Base-by-base conservation (phyloP, 2,113 vertebrate species). In the Hystrix brachyura region DNA sequence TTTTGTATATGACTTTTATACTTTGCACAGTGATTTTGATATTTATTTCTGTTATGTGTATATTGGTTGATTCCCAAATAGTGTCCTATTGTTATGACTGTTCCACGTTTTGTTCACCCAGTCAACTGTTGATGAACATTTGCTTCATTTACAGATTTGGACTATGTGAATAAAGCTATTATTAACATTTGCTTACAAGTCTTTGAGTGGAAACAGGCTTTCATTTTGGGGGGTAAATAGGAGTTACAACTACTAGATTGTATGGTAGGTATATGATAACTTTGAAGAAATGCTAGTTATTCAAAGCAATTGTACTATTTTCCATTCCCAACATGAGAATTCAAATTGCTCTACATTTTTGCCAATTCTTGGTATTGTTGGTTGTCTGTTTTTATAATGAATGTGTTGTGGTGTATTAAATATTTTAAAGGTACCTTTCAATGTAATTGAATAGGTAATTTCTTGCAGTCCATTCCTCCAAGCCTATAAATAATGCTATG, bases 111-210 rank as follows among this genome's bases (percentile, higher is more conserved):
- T 90, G 76, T 71, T 94, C 84, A 79, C 80, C 32, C 27, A 96
- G 43, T 19, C 74, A 94, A 79, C 69, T 84, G 23, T 76, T 64
- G 60, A 46, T 86, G 57, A 90, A 59, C 19, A 67, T 62, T 83
- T 92, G 67, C 43, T n/a, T 90, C 87, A 55, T 96, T 94, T 87
- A 82, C 27, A 92, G 60, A 93, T 92, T 65, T 79, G 51, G 7
- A 38, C 18, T 93, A 46, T 17, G 3, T 62, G 19, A 96, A 86
- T 78, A 93, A 82, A 64, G 18, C 21, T 90, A 8, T 57, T 92
- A 27, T 67, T 64, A 92, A 74, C n/a, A 46, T 89, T 92, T 84
- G 14, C 79, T 18, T 57, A 32, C 9, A 87, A 69, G 19, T 57
- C 10, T 69, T 72, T 94, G 67, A 78, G 14, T 85, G 46, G 32